Percentiles rank a stretch among this genome's conserved stretches.
These are phyloP conservation scores for Aplochiton taeniatus DNA, from an alignment of 2,797 vertebrate genomes.

Conservation along the genomic window DNA sequence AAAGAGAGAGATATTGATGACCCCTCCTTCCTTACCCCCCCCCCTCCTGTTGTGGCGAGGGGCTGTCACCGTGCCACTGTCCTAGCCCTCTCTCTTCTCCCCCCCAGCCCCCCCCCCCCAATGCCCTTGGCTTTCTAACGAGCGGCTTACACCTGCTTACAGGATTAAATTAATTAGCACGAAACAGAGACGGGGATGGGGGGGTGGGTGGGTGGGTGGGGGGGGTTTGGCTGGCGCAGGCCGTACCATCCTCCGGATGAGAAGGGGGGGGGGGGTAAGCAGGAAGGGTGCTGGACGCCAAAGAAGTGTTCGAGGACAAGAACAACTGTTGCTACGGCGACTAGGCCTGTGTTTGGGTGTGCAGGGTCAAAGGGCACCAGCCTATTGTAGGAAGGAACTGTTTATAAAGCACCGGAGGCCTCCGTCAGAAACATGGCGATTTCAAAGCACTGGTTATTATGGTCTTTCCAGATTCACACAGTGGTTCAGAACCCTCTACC, in stretches of 20 bases:
- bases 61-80: conserved; percentile 72
- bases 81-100: conserved; percentile 58
- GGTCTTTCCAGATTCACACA: no score
- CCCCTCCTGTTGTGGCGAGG: conserved; percentile 59
- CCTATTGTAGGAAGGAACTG: no score
- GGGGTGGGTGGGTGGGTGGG: conserved; percentile 15
- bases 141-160: conserved; percentile 84
- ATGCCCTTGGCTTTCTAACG: conserved; percentile 75
- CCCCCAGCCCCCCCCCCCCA: conserved; percentile 36
- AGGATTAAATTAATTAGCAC: conserved; percentile 87
- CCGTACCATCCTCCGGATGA: conserved; percentile 26
- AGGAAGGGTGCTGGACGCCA: conserved; percentile 51
- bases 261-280: conserved; percentile 28
- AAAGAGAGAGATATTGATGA: conserved; percentile 48
- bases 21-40: conserved; percentile 35
- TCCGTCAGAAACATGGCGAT: no score
- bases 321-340: conserved; percentile 14
- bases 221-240: conserved; percentile 50
- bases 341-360: conserved; percentile 58
- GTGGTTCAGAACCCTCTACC: no score
- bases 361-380: conserved; percentile 56
- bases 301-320: conserved; percentile 38
- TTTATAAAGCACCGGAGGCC: no score
- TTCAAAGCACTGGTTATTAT: no score
- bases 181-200: conserved; percentile 67